Evolutionary conservation across 2,113 vertebrate species (phyloP).

Genomic region (Pachycephala philippinensis): DNA sequence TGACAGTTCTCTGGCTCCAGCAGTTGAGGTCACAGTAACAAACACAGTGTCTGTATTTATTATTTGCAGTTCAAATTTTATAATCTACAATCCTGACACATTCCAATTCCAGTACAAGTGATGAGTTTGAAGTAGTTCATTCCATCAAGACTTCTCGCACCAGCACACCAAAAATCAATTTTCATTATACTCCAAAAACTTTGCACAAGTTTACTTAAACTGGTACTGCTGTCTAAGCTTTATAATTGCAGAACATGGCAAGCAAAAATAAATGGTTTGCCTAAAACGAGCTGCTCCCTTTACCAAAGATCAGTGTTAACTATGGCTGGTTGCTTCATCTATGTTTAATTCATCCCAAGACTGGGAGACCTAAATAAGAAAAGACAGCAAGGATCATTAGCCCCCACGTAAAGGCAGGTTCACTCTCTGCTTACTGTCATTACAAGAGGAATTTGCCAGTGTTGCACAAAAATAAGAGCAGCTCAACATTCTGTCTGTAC

Average conservation of each 20-base stretch:
- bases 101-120: background rate
- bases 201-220: background rate
- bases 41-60: background rate
- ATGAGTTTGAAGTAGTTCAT: background rate
- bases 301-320: background rate
- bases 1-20: background rate
- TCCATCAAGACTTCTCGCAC: background rate
- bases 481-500: background rate
- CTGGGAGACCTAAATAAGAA: background rate
- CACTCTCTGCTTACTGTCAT: background rate
- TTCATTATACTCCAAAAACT: background rate
- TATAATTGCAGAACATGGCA: background rate
- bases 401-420: background rate
- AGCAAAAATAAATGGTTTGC: background rate
- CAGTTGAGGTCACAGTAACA: background rate
- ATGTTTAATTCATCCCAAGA: background rate
- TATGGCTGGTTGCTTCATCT: background rate
- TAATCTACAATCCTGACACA: background rate
- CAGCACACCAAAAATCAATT: background rate
- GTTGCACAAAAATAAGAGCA: background rate
- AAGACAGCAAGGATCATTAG: background rate
- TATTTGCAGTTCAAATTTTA: background rate
- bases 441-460: background rate
- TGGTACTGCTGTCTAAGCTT: background rate
- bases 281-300: background rate